phyloP scores from a whole-genome alignment of 2,113 vertebrate genomes.

The Kobus ellipsiprymnus region DNA sequence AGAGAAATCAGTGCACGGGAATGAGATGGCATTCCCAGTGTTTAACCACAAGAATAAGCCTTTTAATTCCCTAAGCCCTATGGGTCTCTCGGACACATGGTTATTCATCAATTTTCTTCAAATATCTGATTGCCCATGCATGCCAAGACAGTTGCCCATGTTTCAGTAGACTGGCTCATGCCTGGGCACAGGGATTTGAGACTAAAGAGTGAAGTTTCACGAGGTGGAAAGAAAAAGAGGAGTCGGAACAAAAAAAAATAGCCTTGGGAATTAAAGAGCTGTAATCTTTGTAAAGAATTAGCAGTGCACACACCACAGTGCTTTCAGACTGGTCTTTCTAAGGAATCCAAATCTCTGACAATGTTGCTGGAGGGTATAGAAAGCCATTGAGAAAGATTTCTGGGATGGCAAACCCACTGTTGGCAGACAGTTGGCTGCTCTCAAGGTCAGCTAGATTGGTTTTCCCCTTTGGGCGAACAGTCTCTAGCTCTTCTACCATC shows the following conservation, averaged over 20 bases:
- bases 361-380: not conserved
- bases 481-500: not conserved
- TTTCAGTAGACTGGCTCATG: constrained; percentile 30
- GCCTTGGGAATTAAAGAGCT: constrained; percentile 11
- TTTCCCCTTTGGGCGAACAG: not conserved
- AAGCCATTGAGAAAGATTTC: not conserved
- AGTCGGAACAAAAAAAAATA: constrained; percentile 37
- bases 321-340: constrained; percentile 20
- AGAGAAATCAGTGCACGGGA: constrained; percentile 61
- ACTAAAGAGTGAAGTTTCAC: constrained; percentile 26
- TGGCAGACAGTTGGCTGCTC: not conserved
- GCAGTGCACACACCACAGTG: not conserved
- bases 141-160: constrained; percentile 44
- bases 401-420: not conserved
- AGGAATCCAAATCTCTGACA: constrained; percentile 31
- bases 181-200: constrained; percentile 29
- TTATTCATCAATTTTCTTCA: constrained; percentile 61
- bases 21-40: constrained; percentile 63
- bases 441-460: constrained; percentile 15
- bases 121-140: constrained; percentile 50
- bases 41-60: constrained; percentile 59
- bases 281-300: constrained; percentile 41
- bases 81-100: constrained; percentile 50
- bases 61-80: constrained; percentile 57
- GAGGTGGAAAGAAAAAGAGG: constrained; percentile 9